Conservation (phyloP, 2,888 invertebrate genomes). For the Heteromurus nitidus region DNA sequence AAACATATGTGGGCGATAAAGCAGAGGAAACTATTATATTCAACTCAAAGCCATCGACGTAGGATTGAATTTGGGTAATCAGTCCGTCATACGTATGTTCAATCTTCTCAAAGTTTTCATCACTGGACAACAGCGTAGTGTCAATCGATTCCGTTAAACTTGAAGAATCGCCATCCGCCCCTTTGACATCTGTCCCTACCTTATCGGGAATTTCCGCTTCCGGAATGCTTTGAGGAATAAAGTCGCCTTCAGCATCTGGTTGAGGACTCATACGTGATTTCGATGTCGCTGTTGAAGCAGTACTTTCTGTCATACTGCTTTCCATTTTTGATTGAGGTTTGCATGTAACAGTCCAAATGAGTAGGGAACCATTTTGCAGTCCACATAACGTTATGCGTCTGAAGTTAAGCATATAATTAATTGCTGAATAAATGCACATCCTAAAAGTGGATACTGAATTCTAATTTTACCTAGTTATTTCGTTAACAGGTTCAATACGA, state of each 20-base stretch:
- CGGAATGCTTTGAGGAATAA: conserved; percentile 4
- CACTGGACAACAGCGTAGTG: conserved; percentile 29
- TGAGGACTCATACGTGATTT: conserved; percentile 50
- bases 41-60: conserved; percentile 69
- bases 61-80: conserved; percentile 71
- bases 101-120: conserved; percentile 66
- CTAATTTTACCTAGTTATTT: conserved; percentile 44
- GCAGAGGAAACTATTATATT: conserved; percentile 72
- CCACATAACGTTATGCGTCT: conserved; percentile 72
- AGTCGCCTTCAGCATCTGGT: conserved; percentile 21
- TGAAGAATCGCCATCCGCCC: conserved; percentile 35
- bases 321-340: conserved; percentile 53
- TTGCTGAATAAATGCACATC: no score
- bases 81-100: conserved; percentile 70
- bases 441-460: background rate
- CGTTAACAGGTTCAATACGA: conserved; percentile 69
- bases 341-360: conserved; percentile 69
- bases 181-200: conserved; percentile 22
- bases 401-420: background rate
- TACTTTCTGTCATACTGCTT: conserved; percentile 43
- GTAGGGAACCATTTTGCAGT: conserved; percentile 70
- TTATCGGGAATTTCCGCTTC: conserved; percentile 16
- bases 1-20: conserved; percentile 71
- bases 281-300: conserved; percentile 50
- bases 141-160: conserved; percentile 51